Evolutionary conservation across 2,113 vertebrate species (phyloP), one percentile per base, ranked within the genome.

Genomic region (Madoqua kirkii): DNA sequence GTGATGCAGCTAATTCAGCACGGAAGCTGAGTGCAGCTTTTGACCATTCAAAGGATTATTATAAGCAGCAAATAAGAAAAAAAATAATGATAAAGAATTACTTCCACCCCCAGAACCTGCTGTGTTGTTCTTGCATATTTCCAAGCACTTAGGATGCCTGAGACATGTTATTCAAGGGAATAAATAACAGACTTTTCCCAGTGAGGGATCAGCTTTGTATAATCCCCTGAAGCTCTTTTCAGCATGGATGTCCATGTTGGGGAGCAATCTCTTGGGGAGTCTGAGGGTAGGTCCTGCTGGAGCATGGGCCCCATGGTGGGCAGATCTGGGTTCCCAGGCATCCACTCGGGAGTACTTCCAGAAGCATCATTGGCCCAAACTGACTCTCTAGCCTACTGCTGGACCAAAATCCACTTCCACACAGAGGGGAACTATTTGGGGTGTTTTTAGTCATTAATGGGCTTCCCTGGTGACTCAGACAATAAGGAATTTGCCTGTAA

Each of bases 161-260:
- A 86, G 12, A 82, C 94, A 40, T 50, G 33, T 96, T 98, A 87
- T 96, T 97, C 86, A 93, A 91, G 48, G 36, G 92, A 96, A 96
- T 96, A 98, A 98, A 98, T 90, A 86, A 94, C 52, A 25, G 93
- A 55, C 55, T 98, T 40, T 97, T 96, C 95, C 93, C 92, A 64
- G 90, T 97, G 14, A 40, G 27, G 74, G 96, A 60, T 76, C 40
- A 5, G 40, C 67, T 91, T 89, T 97, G 74, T 95, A 92, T 83
- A 97, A 97, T 79, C 67, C 48, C 50, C 87, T 60, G 43, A 54
- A 76, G 95, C 23, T 81, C 27, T 90, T 82, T 21, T 87, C 71
- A 74, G 36, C 13, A 0, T 31, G 81, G 62, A 84, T 90, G 31
- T 40, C 9, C 6, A 48, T 6, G 2, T 16, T 16, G 5, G 71